A percentile compares a stretch with the other conserved stretches of the same genome.
phyloP scores from a whole-genome alignment of 1,140 invertebrate genomes.

The Zaprionus gabonicus region DNA sequence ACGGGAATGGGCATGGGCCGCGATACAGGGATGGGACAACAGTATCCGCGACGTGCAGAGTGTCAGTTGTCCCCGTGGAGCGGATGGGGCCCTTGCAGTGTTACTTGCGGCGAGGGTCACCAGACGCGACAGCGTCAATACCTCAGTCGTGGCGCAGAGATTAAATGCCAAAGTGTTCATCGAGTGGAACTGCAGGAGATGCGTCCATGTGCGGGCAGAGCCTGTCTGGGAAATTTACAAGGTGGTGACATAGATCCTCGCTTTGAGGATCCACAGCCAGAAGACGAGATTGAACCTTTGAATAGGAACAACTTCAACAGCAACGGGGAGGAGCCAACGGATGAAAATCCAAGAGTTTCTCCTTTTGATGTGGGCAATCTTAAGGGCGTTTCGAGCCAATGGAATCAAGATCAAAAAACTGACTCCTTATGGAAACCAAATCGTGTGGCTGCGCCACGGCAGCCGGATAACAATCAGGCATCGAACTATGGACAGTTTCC shows the following conservation, averaged over 20 bases:
- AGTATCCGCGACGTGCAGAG: constrained; percentile 72
- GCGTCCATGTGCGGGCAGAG: constrained; percentile 43
- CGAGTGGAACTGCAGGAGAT: constrained; percentile 50
- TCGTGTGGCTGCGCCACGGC: constrained; percentile 5
- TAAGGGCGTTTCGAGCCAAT: constrained; percentile 34
- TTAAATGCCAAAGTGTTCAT: constrained; percentile 59
- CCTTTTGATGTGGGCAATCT: constrained; percentile 57
- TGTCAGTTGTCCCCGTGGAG: constrained; percentile 90
- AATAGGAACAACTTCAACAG: constrained; percentile 16
- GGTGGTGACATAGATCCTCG: constrained; percentile 17
- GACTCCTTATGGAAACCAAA: constrained; percentile 22
- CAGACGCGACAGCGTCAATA: constrained; percentile 62
- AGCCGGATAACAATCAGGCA: constrained; percentile 2
- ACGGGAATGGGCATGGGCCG: constrained; percentile 9
- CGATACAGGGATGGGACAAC: constrained; percentile 6
- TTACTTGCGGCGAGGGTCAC: constrained; percentile 86
- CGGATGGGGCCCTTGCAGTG: constrained; percentile 90
- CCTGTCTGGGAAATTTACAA: constrained; percentile 54
- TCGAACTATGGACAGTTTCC: constrained; percentile 13
- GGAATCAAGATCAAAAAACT: constrained; percentile 8
- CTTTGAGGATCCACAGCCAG: constrained; percentile 31
- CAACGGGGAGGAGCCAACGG: constrained; percentile 14
- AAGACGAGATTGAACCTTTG: constrained; percentile 3
- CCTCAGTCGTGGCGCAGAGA: constrained; percentile 52
- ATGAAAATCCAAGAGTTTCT: neutral